Evolutionary conservation across 2,113 vertebrate genomes (phyloP), one percentile per base, ranked within the genome.

Genomic region (Tachysurus vachellii): DNA sequence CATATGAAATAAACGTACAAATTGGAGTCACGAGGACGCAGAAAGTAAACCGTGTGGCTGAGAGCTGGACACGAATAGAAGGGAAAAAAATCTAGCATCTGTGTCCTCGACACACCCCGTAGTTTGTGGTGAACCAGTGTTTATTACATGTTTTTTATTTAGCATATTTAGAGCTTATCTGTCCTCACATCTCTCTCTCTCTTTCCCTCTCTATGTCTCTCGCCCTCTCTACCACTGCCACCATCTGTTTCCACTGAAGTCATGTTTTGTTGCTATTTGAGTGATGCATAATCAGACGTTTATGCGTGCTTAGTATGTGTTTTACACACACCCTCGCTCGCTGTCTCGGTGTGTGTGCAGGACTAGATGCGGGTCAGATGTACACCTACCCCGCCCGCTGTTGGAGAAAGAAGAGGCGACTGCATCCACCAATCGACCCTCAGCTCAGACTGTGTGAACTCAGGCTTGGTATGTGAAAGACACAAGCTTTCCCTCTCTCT

Each of bases 311-410:
- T 53, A 53, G 13, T 53, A 16, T 53, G 23, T 50, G 71, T 47
- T 75, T 47, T 17, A 71, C 42, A 75, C 42, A 47, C 42, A 75
- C 36, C 44, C 71, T 21, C 62, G 84, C 90, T 42, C 36, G 36
- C 36, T 89, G 28, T 80, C 47, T 89, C 53, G 80, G 8, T 91
- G 77, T 88, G 64, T 89, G 56, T 83, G 82, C 93, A 99, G 98
- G 98, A 76, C 93, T 97, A 85, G 97, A 97, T 82, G 96, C 97
- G 0, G 98, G 98, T 93, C 98, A 99, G 95, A 96, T 99, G 91
- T 99, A 99, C 90, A 98, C 97, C 0, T 99, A 99, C 88, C 98
- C 98, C 23, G 97, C 98, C 70, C 97, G 98, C 85, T 99, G 97
- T 93, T 99, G 98, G 98, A 97, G 97, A 89, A 99, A 99, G 94